Evolutionary conservation across 2,888 invertebrate genomes (phyloP).

Genomic region (Thecocarcelia acutangulata): DNA sequence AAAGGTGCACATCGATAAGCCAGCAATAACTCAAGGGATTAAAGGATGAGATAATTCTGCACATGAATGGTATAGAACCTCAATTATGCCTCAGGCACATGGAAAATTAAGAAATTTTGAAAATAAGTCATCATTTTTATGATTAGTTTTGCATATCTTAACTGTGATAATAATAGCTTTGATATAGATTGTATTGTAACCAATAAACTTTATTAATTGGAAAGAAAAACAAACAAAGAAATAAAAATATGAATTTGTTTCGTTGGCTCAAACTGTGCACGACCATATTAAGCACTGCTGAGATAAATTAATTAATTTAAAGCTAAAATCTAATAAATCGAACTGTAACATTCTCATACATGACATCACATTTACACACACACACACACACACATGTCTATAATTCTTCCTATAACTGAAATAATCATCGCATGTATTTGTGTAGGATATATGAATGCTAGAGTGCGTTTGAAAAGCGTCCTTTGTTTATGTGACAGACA

Average conservation of each 20-base stretch:
- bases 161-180: too few relatives aligned
- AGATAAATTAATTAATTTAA: conserved; percentile 18
- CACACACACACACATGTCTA: neutral
- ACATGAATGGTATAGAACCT: too few relatives aligned
- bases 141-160: too few relatives aligned
- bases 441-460: neutral
- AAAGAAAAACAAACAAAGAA: too few relatives aligned
- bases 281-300: neutral
- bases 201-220: too few relatives aligned
- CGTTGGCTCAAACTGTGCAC: neutral
- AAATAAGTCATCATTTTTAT: too few relatives aligned
- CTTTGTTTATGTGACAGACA: conserved; percentile 49
- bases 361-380: neutral
- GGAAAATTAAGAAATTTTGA: too few relatives aligned
- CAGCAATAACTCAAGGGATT: too few relatives aligned
- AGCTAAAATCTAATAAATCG: conserved; percentile 3
- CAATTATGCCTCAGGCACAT: too few relatives aligned
- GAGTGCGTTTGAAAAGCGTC: conserved; percentile 13
- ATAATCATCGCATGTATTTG: neutral
- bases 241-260: neutral
- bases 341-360: neutral
- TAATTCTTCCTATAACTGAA: neutral
- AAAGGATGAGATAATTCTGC: too few relatives aligned
- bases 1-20: too few relatives aligned
- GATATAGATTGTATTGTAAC: too few relatives aligned